Percentiles rank a stretch among this genome's conserved stretches.
These are phyloP conservation scores for Neodiprion fabricii DNA, from an alignment of 1,140 invertebrate genomes.

Conservation along the genomic window DNA sequence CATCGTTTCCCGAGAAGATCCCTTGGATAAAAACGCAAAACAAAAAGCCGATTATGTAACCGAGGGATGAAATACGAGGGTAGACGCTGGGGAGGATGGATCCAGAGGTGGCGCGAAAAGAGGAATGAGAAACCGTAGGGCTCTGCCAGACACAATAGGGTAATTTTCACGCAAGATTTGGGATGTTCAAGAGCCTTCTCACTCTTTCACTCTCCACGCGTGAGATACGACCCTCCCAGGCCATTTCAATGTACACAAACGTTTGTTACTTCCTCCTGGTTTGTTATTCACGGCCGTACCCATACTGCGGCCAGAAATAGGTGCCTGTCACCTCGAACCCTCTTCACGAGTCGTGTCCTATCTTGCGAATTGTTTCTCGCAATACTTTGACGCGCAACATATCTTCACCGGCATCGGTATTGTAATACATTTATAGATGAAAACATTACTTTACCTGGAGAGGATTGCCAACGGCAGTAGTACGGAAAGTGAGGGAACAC, in stretches of 20 bases:
- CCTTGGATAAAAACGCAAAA: conserved; percentile 58
- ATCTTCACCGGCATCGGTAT: conserved; percentile 17
- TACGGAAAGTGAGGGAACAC: conserved; percentile 30
- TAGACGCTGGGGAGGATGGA: conserved; percentile 21
- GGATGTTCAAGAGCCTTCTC: conserved; percentile 34
- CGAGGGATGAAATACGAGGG: conserved; percentile 54
- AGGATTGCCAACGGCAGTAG: conserved; percentile 29
- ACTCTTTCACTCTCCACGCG: conserved; percentile 18
- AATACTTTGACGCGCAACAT: conserved; percentile 19
- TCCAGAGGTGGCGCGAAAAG: conserved; percentile 22
- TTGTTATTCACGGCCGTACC: conserved; percentile 45
- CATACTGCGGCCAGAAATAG: background rate
- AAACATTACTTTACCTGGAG: conserved; percentile 26
- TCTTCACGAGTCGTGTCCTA: conserved; percentile 27
- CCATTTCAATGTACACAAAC: conserved; percentile 60
- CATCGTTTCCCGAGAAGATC: conserved; percentile 22
- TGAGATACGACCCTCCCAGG: conserved; percentile 53
- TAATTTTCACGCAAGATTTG: conserved; percentile 65
- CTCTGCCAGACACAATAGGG: conserved; percentile 52
- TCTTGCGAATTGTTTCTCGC: conserved; percentile 28
- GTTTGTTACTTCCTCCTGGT: conserved; percentile 59
- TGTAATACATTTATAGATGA: conserved; percentile 35
- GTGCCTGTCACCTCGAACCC: conserved; percentile 20
- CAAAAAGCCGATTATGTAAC: conserved; percentile 62
- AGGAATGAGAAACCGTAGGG: conserved; percentile 11